Percentiles rank a stretch among this genome's conserved stretches.
Conservation (phyloP, 2,113 vertebrate species). For the Leucosticte australis region DNA sequence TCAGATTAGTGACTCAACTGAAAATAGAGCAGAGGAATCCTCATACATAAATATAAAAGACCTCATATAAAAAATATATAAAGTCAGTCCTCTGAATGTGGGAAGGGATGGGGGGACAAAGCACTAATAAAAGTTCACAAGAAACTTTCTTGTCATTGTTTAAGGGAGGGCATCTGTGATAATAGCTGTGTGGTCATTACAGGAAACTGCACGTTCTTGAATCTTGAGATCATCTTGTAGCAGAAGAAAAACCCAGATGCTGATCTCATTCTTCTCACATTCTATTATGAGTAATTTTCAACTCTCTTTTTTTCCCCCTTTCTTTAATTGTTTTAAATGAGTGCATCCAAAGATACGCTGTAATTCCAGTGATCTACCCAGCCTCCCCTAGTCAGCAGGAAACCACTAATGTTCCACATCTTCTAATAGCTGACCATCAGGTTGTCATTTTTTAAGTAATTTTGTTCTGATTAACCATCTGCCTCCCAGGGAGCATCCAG, state of each 20-base stretch:
- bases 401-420: not conserved
- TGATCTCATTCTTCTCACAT: constrained; percentile 36
- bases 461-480: not conserved
- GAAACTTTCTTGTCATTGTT: not conserved
- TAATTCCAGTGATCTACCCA: not conserved
- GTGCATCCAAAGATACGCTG: not conserved
- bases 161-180: not conserved
- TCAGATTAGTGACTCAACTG: not conserved
- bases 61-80: not conserved
- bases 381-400: not conserved
- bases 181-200: constrained; percentile 2
- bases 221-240: not conserved
- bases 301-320: not conserved
- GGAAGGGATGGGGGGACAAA: not conserved
- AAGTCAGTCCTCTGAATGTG: not conserved
- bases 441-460: not conserved
- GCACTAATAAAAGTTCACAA: not conserved
- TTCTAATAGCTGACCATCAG: not conserved
- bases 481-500: not conserved
- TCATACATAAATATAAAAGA: not conserved
- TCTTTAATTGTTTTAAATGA: not conserved
- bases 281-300: not conserved
- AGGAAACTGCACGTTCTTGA: constrained; percentile 24
- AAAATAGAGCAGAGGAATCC: not conserved
- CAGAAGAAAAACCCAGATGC: not conserved